Conservation (phyloP, 2,888 invertebrate species). For the Amphipyra tragopoginis region DNA sequence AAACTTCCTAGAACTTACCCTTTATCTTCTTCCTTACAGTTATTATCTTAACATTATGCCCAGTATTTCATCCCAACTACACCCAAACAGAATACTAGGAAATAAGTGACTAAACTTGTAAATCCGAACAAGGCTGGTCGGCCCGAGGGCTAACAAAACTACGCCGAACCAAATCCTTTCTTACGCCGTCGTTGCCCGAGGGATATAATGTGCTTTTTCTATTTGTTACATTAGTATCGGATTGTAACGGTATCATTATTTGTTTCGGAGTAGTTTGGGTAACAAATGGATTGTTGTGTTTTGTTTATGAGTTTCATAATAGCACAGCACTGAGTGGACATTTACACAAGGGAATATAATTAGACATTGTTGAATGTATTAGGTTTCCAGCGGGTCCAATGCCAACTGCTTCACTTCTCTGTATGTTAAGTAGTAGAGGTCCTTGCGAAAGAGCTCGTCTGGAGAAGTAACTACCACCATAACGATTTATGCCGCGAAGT, state of each 20-base stretch:
- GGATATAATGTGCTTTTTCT: constrained; percentile 31
- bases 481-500: too few relatives aligned
- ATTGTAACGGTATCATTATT: constrained; percentile 23
- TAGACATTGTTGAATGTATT: too few relatives aligned
- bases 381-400: too few relatives aligned
- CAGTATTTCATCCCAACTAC: too few relatives aligned
- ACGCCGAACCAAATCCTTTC: constrained; percentile 7
- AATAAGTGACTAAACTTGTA: constrained; percentile 48
- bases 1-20: too few relatives aligned
- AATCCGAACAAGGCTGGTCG: constrained; percentile 17
- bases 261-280: not conserved
- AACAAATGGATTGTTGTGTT: not conserved
- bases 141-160: constrained; percentile 40
- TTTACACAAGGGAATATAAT: too few relatives aligned
- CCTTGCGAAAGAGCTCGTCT: too few relatives aligned
- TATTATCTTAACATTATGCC: not conserved
- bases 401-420: too few relatives aligned
- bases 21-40: not conserved
- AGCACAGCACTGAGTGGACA: not conserved
- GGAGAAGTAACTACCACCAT: too few relatives aligned
- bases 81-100: not conserved
- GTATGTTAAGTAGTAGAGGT: too few relatives aligned
- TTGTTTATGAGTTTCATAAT: not conserved
- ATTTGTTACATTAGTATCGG: constrained; percentile 34
- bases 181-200: not conserved